Evolutionary conservation across 2,888 invertebrate species (phyloP), one percentile per base, ranked within the genome.

Genomic region (Monochamus alternatus): DNA sequence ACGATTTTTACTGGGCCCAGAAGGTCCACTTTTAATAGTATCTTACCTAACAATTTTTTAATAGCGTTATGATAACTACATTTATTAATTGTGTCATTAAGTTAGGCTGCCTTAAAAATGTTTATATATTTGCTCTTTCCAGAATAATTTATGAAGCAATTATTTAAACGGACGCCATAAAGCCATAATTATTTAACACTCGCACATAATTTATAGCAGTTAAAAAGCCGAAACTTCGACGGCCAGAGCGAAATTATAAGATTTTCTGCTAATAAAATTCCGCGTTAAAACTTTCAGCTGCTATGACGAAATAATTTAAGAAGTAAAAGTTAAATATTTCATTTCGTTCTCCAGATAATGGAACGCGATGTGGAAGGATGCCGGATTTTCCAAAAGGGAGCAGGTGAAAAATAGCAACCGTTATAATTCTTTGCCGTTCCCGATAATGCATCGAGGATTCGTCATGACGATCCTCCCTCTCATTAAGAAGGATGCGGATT

Each of bases 321-420:
- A 38, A 52, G 38, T 9, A 14, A 55, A 67, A 67, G 32, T 67
- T 52, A 67, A 67, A 32, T 51, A 38, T 55, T 67, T 52, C 67
- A 10, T 67, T 12, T 8, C n/a, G 31, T 12, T 7, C 30, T 55
- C 55, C 22, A 55, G 55, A 47, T 12, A 47, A 51, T 51, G 51
- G n/a, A 10, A 52, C 67, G 67, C 67, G 55, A 32, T 67, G 67
- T 55, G 67, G 67, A 67, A 14, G 3, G 43, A 32, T 55, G 31
- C 52, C 55, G 12, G 67, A 32, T 55, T 67, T 55, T 55, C 52
- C 67, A 5, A 55, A 32, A 5, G 67, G 31, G 32, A 52, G 67
- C 55, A 67, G 67, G 67, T 67, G 55, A 67, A 55, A 67, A 67
- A 67, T 67, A 52, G 52, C 32, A 8, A 67, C 8, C 55, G 52